These are phyloP conservation scores for Nanorana parkeri DNA, from an alignment of 2,113 vertebrate species.

Conservation along the genomic window DNA sequence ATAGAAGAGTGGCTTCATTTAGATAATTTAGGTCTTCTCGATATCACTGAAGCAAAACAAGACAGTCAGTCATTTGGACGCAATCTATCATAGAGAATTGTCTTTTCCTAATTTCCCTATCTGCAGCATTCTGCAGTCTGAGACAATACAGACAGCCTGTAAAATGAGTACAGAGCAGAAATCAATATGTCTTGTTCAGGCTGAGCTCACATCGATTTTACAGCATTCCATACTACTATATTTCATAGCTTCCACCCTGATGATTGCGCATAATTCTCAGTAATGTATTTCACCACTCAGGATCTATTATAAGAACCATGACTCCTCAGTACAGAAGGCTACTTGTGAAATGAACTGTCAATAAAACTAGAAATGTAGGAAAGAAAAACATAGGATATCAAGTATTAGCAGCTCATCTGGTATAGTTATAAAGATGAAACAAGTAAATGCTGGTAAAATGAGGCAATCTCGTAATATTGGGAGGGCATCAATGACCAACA, in stretches of 20 bases:
- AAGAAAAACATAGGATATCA: no score
- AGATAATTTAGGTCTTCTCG: background rate
- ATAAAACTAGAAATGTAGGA: no score
- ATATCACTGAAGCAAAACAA: no score
- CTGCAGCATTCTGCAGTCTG: background rate
- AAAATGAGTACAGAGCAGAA: background rate
- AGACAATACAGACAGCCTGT: background rate
- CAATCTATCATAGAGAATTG: background rate
- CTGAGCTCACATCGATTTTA: constrained; percentile 26
- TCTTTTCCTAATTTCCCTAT: background rate
- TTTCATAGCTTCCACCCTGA: background rate
- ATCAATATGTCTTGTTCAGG: constrained; percentile 46
- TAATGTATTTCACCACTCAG: background rate
- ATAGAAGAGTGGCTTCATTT: background rate
- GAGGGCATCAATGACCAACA: no score
- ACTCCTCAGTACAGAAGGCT: no score
- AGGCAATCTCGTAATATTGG: no score
- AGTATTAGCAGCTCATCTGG: no score
- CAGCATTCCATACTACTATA: background rate
- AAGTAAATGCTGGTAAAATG: no score
- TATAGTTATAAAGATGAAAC: no score
- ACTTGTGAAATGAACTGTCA: no score
- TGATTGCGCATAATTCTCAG: constrained; percentile 7
- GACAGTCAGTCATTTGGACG: background rate
- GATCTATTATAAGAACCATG: background rate